A percentile compares a stretch with the other conserved stretches of the same genome.
phyloP scores from a whole-genome alignment of 2,888 invertebrate species.

The Antitype chi region DNA sequence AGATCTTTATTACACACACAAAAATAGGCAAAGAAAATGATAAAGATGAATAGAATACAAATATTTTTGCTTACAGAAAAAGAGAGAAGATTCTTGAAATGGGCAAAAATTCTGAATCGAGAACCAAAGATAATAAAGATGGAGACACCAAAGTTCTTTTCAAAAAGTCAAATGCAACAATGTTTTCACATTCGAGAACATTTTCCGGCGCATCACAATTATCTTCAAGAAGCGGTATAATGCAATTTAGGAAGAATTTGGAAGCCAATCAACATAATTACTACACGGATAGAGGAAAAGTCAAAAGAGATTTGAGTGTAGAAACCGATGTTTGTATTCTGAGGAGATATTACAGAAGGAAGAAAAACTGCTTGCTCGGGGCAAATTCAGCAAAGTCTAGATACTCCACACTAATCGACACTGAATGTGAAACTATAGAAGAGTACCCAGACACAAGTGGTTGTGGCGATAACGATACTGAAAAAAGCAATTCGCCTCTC shows the following conservation, averaged over 20 bases:
- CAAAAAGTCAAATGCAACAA: constrained; percentile 78
- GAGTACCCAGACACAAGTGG: constrained; percentile 74
- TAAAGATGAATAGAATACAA: constrained; percentile 81
- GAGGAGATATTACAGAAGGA: constrained; percentile 77
- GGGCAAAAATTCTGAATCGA: constrained; percentile 71
- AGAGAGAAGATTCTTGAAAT: constrained; percentile 67
- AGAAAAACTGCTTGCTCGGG: constrained; percentile 69
- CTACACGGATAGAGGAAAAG: constrained; percentile 70
- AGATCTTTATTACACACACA: constrained; percentile 8
- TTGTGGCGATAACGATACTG: constrained; percentile 75
- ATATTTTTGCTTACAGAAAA: constrained; percentile 86
- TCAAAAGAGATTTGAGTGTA: constrained; percentile 82
- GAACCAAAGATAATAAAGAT: constrained; percentile 60
- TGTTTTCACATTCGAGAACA: constrained; percentile 76
- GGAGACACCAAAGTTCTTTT: constrained; percentile 74
- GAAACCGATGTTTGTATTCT: constrained; percentile 84
- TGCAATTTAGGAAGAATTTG: constrained; percentile 73
- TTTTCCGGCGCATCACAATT: constrained; percentile 75
- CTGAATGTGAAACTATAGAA: constrained; percentile 72
- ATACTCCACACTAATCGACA: constrained; percentile 72
- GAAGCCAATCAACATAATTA: constrained; percentile 66
- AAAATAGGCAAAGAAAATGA: constrained; percentile 54
- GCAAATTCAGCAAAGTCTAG: constrained; percentile 72
- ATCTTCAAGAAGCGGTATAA: constrained; percentile 70
- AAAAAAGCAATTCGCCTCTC: constrained; percentile 61